Evolutionary conservation across 2,888 invertebrate genomes (phyloP), one percentile per base, ranked within the genome.

Genomic region (Spicauda simplicius): DNA sequence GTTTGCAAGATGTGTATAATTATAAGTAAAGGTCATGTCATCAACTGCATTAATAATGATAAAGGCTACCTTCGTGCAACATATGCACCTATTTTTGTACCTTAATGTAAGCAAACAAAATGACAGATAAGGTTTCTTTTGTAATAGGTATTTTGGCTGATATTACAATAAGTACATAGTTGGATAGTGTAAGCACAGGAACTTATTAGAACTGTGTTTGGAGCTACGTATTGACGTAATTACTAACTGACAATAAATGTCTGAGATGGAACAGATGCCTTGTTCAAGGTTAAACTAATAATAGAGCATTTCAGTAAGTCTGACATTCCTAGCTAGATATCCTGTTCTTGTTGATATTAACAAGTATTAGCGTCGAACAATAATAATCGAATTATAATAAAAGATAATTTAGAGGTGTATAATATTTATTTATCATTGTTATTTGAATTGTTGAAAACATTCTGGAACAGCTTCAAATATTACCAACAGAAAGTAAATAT

Each of bases 1-100:
- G 77, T 77, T 85, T 82, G 79, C 73, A 78, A 81, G 78, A 83
- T 80, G 79, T 77, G 79, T 84, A 78, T 86, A 80, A 88, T 90
- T 85, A 84, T 73, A 77, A 79, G 75, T 82, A 77, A 84, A 86
- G 84, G 82, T 80, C 79, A 82, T 76, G 79, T 81, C 78, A 80
- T 70, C 79, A 68, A 74, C 69, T 72, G 45, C 19, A 33, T 33
- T 52, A 18, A 52, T 60, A 52, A 52, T 33, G 33, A 52, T 41
- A 41, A 14, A 14, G 33, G 33, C 8, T 14, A 41, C 12, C 14
- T 41, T 41, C 12, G 14, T 41, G 14, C 41, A 14, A 41, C 14
- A 1, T 12, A 37, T 37, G 37, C 37, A 14, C 14, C 41, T 14
- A 41, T 14, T 14, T 41, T 14, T 5, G 37, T 3, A 37, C 8